These are phyloP conservation scores for Drosophila subquinaria DNA, from an alignment of 2,888 invertebrate genomes.

Conservation along the genomic window DNA sequence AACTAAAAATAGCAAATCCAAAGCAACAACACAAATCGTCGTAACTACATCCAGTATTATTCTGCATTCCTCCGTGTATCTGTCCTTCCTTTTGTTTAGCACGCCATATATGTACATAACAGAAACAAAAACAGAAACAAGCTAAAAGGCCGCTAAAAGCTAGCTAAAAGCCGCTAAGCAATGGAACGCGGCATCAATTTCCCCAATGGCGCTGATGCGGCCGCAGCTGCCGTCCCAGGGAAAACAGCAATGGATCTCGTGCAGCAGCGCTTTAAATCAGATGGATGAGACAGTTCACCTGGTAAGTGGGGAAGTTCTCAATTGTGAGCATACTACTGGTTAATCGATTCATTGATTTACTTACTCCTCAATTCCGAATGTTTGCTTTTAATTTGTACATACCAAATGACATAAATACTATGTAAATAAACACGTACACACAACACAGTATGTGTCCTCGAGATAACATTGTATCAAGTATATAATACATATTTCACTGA, in stretches of 20 bases:
- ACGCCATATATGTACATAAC: conserved; percentile 9
- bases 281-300: conserved; percentile 82
- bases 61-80: conserved; percentile 18
- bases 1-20: conserved; percentile 47
- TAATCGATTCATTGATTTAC: conserved; percentile 25
- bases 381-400: neutral
- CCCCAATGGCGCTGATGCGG: conserved; percentile 14
- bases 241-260: conserved; percentile 73
- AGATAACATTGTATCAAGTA: conserved; percentile 26
- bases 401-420: neutral
- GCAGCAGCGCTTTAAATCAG: conserved; percentile 83
- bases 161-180: conserved; percentile 22
- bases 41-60: conserved; percentile 26
- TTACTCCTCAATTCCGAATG: conserved; percentile 16
- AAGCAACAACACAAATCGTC: conserved; percentile 5
- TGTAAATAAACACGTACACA: conserved; percentile 5
- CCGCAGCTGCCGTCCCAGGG: conserved; percentile 10
- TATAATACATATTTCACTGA: neutral
- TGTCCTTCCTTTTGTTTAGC: neutral
- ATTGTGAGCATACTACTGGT: conserved; percentile 8
- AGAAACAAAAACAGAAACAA: conserved; percentile 3
- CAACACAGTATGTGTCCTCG: neutral
- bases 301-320: conserved; percentile 67
- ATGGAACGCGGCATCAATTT: conserved; percentile 42
- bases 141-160: conserved; percentile 8